phyloP scores from a whole-genome alignment of 2,888 invertebrate genomes.

The Steinernema hermaphroditum region DNA sequence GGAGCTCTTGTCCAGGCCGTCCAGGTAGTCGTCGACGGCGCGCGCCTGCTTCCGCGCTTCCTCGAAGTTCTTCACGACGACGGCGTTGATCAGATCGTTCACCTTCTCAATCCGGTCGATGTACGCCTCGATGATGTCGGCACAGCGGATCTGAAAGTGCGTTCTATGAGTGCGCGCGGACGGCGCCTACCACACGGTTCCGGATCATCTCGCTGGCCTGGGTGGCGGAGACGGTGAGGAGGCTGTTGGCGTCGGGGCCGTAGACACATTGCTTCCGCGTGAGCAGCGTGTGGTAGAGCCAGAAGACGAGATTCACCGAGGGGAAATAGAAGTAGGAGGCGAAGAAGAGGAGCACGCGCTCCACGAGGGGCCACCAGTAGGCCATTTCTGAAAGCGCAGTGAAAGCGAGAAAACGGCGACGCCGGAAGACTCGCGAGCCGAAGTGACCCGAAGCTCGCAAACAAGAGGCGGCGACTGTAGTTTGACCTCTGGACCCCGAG shows the following conservation, averaged over 20 bases:
- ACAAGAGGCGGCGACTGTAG: neutral
- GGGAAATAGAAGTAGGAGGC: constrained; percentile 36
- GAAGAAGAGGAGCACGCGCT: constrained; percentile 4
- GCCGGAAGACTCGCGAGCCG: neutral
- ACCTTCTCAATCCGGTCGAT: constrained; percentile 45
- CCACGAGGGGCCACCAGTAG: constrained; percentile 6
- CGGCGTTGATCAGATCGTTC: constrained; percentile 58
- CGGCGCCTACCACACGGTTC: constrained; percentile 39
- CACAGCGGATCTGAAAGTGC: constrained; percentile 44
- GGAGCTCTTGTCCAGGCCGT: constrained; percentile 39
- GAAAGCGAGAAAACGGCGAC: neutral
- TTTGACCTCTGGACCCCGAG: neutral
- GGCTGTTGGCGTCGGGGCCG: constrained; percentile 34
- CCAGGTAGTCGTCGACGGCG: constrained; percentile 47
- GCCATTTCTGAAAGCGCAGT: neutral
- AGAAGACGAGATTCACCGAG: constrained; percentile 36
- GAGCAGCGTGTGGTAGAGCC: constrained; percentile 25
- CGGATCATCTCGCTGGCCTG: constrained; percentile 48
- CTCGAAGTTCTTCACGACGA: constrained; percentile 56
- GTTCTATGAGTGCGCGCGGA: neutral
- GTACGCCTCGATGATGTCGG: constrained; percentile 45
- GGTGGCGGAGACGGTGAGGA: constrained; percentile 42
- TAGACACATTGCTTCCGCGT: constrained; percentile 15
- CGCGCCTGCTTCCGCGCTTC: constrained; percentile 48
- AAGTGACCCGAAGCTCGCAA: neutral